Evolutionary conservation across 2,797 vertebrate genomes (phyloP), one percentile per base, ranked within the genome.

Genomic region (Chaetophractus vellerosus): DNA sequence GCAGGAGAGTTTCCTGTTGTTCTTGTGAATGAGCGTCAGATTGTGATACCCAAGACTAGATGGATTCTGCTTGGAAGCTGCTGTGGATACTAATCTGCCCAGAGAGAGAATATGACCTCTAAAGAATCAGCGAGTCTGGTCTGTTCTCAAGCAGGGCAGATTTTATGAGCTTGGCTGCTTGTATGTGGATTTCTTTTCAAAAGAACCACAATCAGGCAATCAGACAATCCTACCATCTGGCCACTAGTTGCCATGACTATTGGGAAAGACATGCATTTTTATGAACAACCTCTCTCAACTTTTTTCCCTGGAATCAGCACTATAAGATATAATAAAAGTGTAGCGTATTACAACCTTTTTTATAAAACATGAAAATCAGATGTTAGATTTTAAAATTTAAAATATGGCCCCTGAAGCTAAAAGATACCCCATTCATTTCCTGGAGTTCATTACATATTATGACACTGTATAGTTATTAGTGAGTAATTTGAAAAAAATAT

Each of bases 401-500:
- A 78, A 45, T 75, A 38, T 33, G 48, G 11, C 8, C 61, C 57
- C 4, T 33, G 26, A 52, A 68, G 63, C 69, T 66, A 88, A 90
- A 83, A 59, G 59, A 84, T 57, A 15, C 15, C 3, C 91, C 45
- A 45, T 75, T 72, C 26, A 59, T 64, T 45, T 78, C 48, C 45
- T 88, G 9, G 41, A 52, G 57, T 57, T 90, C 31, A 28, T 72
- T 59, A 10, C 36, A 5, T 94, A 31, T 82, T 81, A 78, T 90
- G 69, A 41, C 3, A 50, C 15, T 52, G 15, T 74, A 16, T 78
- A 21, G 36, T 69, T 79, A 84, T 93, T 91, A 86, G 1, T 94
- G 45, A 93, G 50, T 88, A 79, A 92, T 38, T 88, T 96, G 55
- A 79, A 96, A 45, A 45, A 91, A 76, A 50, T 75, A 96, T 89